These are phyloP conservation scores for Nasonovia ribisnigri DNA, from an alignment of 2,888 invertebrate species.

Conservation along the genomic window DNA sequence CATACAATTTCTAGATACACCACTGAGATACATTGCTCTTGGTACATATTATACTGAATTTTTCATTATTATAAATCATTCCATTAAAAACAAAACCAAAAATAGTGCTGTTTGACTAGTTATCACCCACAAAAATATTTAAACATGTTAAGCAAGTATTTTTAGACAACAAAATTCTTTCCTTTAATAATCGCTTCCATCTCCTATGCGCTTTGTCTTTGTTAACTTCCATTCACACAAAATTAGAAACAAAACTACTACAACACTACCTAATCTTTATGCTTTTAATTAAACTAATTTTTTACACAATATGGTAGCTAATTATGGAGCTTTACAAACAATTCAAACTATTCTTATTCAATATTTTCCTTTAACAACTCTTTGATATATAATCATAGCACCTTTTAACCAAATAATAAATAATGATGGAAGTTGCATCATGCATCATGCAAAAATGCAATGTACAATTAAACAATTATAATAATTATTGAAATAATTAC, in stretches of 20 bases:
- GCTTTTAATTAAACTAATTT: neutral
- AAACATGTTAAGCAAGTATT: neutral
- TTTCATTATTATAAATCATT: neutral
- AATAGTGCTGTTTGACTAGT: neutral
- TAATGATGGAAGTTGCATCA: neutral
- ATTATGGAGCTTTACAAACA: neutral
- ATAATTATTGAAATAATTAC: neutral
- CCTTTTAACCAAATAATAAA: neutral
- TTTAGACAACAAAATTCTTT: neutral
- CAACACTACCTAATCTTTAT: neutral
- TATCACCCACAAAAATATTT: neutral
- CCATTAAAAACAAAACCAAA: neutral
- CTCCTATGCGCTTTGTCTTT: neutral
- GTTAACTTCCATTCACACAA: neutral
- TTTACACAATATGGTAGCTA: neutral
- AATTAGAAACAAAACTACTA: neutral
- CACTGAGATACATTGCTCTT: neutral
- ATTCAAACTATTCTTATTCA: neutral
- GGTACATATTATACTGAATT: neutral
- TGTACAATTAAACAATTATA: neutral
- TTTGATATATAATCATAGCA: neutral
- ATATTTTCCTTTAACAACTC: neutral
- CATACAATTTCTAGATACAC: too few relatives aligned
- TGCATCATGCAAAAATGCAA: neutral
- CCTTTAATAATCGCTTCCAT: neutral